Evolutionary conservation across 37 sponge, comb jelly and placozoan genomes (phyloP), one percentile per base, ranked within the genome.

Genomic region (Chondrosia reniformis): DNA sequence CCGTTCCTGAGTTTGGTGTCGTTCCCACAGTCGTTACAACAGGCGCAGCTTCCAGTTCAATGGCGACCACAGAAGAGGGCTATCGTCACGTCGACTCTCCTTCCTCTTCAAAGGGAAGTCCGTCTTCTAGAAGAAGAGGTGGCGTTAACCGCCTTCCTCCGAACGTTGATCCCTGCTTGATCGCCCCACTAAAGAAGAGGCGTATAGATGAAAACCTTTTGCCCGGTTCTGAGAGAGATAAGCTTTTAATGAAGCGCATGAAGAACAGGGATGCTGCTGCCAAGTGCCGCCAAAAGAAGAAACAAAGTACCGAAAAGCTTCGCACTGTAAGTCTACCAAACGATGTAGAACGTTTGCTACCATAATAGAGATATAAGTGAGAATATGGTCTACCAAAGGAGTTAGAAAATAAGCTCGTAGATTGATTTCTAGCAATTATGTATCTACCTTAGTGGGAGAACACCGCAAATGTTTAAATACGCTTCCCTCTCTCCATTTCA

Each of bases 201-300:
- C 65, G 84, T 42, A 91, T 91, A 33, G 84, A 91, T 52, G 92
- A 87, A 33, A 63, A 91, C 0, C 27, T 84, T 49, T 69, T 91
- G 45, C 69, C 49, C 39, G 84, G 84, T 8, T 80, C 88, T 25
- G 94, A 98, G 66, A 72, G 85, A 42, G 89, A 93, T 1, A 98
- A 91, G 67, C 76, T 90, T 8, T 55, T 87, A 6, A 55, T 80
- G 45, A 89, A 96, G 80, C 42, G 99, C 55, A 94, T 93, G 73
- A 95, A 93, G 74, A 98, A 98, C 83, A 95, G 93, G 81, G 85
- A 87, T 0, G 99, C 99, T 43, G 99, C 99, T 24, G 93, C 91
- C 45, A 98, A 93, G 77, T 98, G 99, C 73, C 76, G 99, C 10
- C 76, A 89, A 37, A 95, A 95, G 92, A 80, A 90, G 63, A 79